Base-by-base conservation (phyloP, 2,888 invertebrate genomes). In the Tetranychus piercei region DNA sequence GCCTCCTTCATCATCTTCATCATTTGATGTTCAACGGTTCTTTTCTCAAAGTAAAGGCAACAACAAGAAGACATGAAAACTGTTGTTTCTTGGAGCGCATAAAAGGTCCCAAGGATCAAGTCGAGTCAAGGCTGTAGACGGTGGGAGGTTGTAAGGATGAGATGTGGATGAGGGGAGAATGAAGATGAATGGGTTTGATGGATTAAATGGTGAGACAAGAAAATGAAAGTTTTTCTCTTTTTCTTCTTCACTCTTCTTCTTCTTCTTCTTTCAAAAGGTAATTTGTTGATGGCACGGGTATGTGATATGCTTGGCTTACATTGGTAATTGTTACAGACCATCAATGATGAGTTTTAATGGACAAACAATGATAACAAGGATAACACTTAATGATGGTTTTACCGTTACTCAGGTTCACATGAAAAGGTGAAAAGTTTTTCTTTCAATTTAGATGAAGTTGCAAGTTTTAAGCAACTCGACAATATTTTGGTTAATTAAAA, bases 91-190 rank as follows among this genome's bases (percentile, higher is more conserved):
- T 15, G 55, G 15, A 55, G 11, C 55, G 55, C 9, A 15, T 55
- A 55, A 55, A 55, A 55, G 55, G 55, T 55, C 55, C 55, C 55
- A 55, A 15, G 55, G 55, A 55, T 55, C 1, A 55, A 9, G 15
- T 69, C 69, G 20, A 69, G 55, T 55, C 55, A 55, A 55, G 55
- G 55, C 15, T 5, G 15, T 15, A 55, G 55, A 6, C 34, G 22
- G 34, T 69, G 69, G 69, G 20, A 22, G 20, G 34, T 18, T 22
- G 69, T 69, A 8, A 69, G 22, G 67, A n/a, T 69, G 69, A 22
- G 69, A 20, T 69, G 69, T 18, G 65, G 65, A 64, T 18, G 66
- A 66, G 15, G 66, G 20, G 66, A 66, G 66, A 66, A 55, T 55
- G 55, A 55, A 55, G 55, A 55, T 55, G 55, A 55, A 55, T 55